These are phyloP conservation scores for Lycaon pictus DNA, from an alignment of 2,113 vertebrate species.

Conservation along the genomic window DNA sequence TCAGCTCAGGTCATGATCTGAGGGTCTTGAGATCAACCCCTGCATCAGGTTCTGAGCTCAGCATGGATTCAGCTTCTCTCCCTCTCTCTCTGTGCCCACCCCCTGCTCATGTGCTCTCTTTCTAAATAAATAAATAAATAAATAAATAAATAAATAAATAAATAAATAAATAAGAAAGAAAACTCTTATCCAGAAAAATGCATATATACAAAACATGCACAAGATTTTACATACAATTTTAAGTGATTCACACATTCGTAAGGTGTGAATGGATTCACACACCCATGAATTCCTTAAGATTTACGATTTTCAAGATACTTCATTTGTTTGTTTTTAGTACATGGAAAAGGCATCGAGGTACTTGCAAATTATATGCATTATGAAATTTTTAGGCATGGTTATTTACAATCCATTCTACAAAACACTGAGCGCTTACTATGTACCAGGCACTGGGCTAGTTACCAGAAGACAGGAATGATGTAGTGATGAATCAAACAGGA, in stretches of 20 bases:
- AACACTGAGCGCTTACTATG: background rate
- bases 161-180: background rate
- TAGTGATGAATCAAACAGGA: background rate
- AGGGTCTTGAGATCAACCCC: background rate
- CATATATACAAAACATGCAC: background rate
- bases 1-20: background rate
- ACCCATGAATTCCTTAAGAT: background rate
- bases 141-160: background rate
- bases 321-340: conserved; percentile 25
- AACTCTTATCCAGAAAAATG: background rate
- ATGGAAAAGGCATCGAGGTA: background rate
- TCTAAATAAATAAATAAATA: background rate
- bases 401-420: background rate
- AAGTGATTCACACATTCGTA: background rate
- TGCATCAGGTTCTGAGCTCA: background rate
- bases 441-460: background rate
- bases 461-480: background rate
- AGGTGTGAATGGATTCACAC: background rate
- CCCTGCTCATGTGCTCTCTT: background rate
- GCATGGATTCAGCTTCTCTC: background rate
- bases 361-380: background rate
- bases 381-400: background rate
- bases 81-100: background rate
- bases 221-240: conserved; percentile 19
- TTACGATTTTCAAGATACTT: background rate